Conservation (phyloP, 2,113 vertebrate species). For the Pao palembangensis region DNA sequence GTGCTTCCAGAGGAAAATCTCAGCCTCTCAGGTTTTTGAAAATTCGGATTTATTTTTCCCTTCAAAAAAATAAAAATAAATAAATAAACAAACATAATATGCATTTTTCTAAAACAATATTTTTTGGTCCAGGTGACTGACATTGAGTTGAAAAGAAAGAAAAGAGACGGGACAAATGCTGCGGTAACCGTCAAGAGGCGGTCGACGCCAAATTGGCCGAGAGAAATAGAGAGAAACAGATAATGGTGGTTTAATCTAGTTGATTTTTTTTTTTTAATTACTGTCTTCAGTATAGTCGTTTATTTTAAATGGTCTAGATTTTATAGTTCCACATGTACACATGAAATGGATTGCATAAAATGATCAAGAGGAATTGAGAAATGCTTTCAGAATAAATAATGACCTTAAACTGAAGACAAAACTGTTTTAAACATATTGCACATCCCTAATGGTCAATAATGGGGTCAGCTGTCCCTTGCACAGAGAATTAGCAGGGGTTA, state of each 20-base stretch:
- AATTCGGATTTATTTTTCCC: slow-evolving; percentile 57
- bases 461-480: slow-evolving; percentile 53
- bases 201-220: slow-evolving; percentile 35
- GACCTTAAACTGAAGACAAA: slow-evolving; percentile 15
- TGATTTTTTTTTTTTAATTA: slow-evolving; percentile 48
- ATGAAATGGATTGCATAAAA: slow-evolving; percentile 4
- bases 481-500: slow-evolving; percentile 39
- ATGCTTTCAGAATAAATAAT: slow-evolving; percentile 20
- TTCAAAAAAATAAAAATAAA: slow-evolving; percentile 37
- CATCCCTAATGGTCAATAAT: slow-evolving; percentile 17
- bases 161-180: slow-evolving; percentile 40
- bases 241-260: slow-evolving; percentile 40
- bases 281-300: slow-evolving; percentile 34
- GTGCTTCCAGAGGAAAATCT: slow-evolving; percentile 44
- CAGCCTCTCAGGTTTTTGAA: slow-evolving; percentile 40
- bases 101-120: slow-evolving; percentile 48
- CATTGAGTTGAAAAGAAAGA: slow-evolving; percentile 56
- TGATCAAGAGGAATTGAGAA: slow-evolving; percentile 4
- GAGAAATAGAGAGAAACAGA: slow-evolving; percentile 39
- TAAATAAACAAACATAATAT: slow-evolving; percentile 58
- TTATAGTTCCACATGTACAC: slow-evolving; percentile 17
- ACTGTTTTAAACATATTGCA: slow-evolving; percentile 22
- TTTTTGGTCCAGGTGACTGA: slow-evolving; percentile 51
- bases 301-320: slow-evolving; percentile 33
- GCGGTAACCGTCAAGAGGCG: slow-evolving; percentile 32